Conservation (phyloP, 2,797 vertebrate species). For the Tinamus major region DNA sequence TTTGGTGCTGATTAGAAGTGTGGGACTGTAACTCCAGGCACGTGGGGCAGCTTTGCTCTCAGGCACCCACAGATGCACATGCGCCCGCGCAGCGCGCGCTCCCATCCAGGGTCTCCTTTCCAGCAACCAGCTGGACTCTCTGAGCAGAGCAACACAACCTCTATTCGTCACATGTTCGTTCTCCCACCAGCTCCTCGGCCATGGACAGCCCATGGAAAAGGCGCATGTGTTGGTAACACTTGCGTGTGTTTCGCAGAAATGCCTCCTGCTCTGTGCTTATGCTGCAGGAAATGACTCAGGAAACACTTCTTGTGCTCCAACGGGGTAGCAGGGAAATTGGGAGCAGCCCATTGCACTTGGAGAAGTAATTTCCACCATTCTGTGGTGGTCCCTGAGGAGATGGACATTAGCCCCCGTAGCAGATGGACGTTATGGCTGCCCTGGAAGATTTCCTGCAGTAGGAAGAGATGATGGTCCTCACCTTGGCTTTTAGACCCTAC, state of each 20-base stretch:
- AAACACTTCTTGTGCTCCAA: not conserved
- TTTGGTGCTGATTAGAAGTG: constrained; percentile 44
- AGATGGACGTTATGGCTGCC: not conserved
- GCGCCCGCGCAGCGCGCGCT: not conserved
- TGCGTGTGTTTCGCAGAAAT: not conserved
- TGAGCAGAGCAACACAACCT: not conserved
- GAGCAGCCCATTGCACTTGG: not conserved
- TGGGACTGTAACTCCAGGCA: not conserved
- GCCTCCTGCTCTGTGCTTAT: not conserved
- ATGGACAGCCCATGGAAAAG: accelerated
- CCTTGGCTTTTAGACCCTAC: not conserved
- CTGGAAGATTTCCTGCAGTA: not conserved
- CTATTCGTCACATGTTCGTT: not conserved
- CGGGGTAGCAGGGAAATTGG: not conserved
- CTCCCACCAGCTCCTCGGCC: accelerated
- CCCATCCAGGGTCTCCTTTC: not conserved
- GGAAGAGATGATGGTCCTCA: not conserved
- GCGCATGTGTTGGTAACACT: accelerated
- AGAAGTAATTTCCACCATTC: not conserved
- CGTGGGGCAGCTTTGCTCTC: not conserved
- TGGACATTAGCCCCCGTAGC: not conserved
- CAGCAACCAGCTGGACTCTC: accelerated
- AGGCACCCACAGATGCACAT: not conserved
- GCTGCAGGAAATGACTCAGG: not conserved
- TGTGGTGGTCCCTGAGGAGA: not conserved